Evolutionary conservation across 2,888 invertebrate species (phyloP).

Genomic region (Thereva nobilitata): DNA sequence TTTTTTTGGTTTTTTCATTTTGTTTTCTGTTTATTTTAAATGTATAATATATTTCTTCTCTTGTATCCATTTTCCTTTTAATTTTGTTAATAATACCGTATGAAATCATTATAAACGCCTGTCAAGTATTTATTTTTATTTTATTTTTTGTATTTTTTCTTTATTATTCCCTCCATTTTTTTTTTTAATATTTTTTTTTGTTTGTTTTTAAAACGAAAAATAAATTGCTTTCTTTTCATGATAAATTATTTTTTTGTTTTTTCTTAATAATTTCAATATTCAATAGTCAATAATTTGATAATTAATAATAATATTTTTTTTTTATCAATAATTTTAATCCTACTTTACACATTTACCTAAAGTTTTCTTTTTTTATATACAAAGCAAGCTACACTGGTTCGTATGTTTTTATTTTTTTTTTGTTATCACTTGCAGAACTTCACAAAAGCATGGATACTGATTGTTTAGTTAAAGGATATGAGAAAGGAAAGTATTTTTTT

Average conservation of each 20-base stretch:
- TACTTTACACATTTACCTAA: neutral
- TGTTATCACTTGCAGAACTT: conserved; percentile 26
- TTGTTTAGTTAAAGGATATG: conserved; percentile 20
- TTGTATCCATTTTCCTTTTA: too few species aligned
- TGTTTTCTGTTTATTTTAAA: too few species aligned
- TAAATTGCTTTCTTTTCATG: neutral
- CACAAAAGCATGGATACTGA: conserved; percentile 31
- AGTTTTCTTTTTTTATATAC: conserved; percentile 18
- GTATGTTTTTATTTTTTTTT: neutral
- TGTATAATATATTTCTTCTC: too few species aligned
- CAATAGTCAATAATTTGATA: neutral
- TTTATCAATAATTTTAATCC: too few species aligned
- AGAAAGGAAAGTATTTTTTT: neutral
- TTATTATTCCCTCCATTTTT: too few species aligned
- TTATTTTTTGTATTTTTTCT: too few species aligned
- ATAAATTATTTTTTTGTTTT: conserved; percentile 6
- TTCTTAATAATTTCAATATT: conserved; percentile 7
- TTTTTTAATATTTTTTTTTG: too few species aligned
- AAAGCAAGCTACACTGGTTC: conserved; percentile 29
- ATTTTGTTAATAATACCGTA: too few species aligned
- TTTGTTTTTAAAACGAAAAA: neutral
- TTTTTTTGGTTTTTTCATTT: neutral
- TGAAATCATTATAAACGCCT: too few species aligned
- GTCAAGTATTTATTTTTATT: too few species aligned
- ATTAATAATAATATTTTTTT: too few species aligned